Evolutionary conservation across 2,888 invertebrate species (phyloP).

Genomic region (Drosophila tripunctata): DNA sequence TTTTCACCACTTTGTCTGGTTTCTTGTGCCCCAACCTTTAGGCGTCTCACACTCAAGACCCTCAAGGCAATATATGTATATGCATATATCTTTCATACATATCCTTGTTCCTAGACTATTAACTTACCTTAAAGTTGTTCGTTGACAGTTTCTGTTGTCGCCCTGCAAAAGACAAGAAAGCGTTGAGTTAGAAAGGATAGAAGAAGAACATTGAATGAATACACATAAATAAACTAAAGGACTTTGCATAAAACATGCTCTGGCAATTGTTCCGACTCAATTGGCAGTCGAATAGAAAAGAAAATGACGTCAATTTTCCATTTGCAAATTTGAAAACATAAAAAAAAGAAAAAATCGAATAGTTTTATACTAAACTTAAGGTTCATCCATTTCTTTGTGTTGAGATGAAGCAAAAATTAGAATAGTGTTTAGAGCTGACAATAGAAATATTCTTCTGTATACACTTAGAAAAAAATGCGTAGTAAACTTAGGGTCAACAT

Average conservation of each 20-base stretch:
- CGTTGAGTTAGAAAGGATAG: neutral
- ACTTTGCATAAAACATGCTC: conserved; percentile 11
- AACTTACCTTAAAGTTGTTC: conserved; percentile 52
- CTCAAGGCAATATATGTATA: neutral
- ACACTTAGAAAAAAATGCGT: too few species aligned
- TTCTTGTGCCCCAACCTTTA: neutral
- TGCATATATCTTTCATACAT: neutral
- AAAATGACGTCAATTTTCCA: neutral
- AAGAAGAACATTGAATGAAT: neutral
- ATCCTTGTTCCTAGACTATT: conserved; percentile 2
- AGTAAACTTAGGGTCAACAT: too few species aligned
- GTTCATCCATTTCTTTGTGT: too few species aligned
- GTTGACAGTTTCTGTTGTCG: conserved; percentile 17
- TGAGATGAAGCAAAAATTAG: too few species aligned
- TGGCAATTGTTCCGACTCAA: neutral
- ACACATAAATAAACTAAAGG: conserved; percentile 2
- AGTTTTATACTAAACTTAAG: neutral
- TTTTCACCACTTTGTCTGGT: neutral
- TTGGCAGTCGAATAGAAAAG: neutral
- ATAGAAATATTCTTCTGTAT: too few species aligned
- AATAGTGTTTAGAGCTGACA: too few species aligned
- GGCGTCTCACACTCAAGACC: neutral
- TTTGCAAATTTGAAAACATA: neutral
- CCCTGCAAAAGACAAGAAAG: conserved; percentile 18
- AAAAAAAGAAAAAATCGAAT: too few species aligned